A percentile compares a stretch with the other conserved stretches of the same genome.
These are phyloP conservation scores for Drosophila setosimentum DNA, from an alignment of 2,888 invertebrate species.

Conservation along the genomic window DNA sequence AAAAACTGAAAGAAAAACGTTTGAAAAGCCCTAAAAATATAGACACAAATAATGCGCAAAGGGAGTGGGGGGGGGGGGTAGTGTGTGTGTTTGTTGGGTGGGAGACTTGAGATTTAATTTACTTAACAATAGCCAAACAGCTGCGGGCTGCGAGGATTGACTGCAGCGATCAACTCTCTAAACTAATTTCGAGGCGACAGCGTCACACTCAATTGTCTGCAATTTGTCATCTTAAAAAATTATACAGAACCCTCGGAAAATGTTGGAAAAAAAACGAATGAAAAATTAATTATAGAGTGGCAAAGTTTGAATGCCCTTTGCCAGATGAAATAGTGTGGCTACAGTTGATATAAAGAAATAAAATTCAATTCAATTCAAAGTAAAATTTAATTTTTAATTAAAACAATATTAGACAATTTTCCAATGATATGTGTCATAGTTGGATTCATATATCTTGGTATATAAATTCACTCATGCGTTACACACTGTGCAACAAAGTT, in stretches of 20 bases:
- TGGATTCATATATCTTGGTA: too few relatives aligned
- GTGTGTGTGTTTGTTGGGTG: background rate
- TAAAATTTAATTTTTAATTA: background rate
- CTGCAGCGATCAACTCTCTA: slow-evolving; percentile 15
- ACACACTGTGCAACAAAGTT: background rate
- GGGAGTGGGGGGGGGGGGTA: background rate
- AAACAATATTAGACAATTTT: background rate
- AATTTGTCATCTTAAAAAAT: slow-evolving; percentile 56
- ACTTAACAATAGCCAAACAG: slow-evolving; percentile 56
- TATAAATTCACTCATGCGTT: background rate
- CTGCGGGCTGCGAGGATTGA: slow-evolving; percentile 47
- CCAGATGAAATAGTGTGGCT: background rate
- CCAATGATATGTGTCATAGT: too few relatives aligned
- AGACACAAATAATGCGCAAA: background rate
- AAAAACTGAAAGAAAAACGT: slow-evolving; percentile 28
- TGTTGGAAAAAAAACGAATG: slow-evolving; percentile 5
- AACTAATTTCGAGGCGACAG: slow-evolving; percentile 36
- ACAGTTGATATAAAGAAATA: too few relatives aligned
- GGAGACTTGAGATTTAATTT: slow-evolving; percentile 51
- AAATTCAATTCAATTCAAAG: background rate
- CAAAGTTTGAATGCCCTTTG: slow-evolving; percentile 10
- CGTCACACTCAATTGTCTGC: slow-evolving; percentile 61
- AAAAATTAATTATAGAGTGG: slow-evolving; percentile 4
- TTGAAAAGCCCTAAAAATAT: slow-evolving; percentile 54
- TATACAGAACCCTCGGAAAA: slow-evolving; percentile 21